These are phyloP conservation scores for Vireo altiloquus DNA, from an alignment of 2,113 vertebrate species.

Conservation along the genomic window DNA sequence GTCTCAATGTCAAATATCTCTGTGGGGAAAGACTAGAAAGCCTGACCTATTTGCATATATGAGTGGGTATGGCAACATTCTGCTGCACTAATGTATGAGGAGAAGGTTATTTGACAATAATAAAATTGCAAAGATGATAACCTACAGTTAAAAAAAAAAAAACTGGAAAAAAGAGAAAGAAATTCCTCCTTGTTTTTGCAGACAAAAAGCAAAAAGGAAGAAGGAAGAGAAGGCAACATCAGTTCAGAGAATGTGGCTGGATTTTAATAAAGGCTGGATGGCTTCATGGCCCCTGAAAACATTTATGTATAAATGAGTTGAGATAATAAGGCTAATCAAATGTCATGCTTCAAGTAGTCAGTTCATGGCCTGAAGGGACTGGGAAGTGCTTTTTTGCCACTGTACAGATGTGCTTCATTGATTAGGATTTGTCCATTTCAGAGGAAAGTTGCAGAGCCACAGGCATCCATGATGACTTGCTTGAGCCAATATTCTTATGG, in stretches of 20 bases:
- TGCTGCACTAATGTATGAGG: background rate
- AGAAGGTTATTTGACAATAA: background rate
- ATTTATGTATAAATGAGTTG: constrained; percentile 23
- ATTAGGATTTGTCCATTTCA: constrained; percentile 3
- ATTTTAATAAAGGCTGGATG: constrained; percentile 15
- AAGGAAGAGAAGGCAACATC: background rate
- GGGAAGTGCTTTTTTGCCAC: background rate
- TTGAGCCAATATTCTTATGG: background rate
- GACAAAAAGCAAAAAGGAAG: background rate
- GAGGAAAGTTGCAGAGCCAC: background rate
- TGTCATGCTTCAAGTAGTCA: constrained; percentile 43
- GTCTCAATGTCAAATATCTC: constrained; percentile 15
- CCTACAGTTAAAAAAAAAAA: background rate
- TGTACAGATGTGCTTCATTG: constrained; percentile 34
- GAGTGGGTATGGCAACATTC: background rate
- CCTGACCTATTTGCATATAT: background rate
- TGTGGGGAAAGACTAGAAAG: constrained; percentile 18
- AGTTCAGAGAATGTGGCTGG: background rate
- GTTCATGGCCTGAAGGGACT: background rate
- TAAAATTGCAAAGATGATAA: background rate
- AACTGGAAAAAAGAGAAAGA: accelerated
- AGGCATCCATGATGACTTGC: background rate
- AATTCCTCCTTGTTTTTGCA: background rate
- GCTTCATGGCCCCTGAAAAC: background rate
- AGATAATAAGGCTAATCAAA: constrained; percentile 50